Evolutionary conservation across 2,888 invertebrate genomes (phyloP).

Genomic region (Fragum sueziense): DNA sequence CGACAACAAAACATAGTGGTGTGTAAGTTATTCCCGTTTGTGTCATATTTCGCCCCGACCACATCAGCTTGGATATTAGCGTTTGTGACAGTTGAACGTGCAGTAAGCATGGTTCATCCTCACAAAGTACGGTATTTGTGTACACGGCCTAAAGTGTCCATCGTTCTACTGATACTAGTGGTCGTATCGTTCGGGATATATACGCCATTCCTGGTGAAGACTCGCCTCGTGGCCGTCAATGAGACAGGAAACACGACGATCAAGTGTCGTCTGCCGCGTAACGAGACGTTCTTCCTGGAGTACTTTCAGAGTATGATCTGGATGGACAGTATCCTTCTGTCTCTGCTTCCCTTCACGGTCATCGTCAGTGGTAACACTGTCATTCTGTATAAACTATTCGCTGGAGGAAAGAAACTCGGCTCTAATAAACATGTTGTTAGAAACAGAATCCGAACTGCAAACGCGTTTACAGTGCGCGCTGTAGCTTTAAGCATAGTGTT

Average conservation of each 20-base stretch:
- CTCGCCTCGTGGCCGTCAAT: not conserved
- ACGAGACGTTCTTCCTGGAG: constrained; percentile 23
- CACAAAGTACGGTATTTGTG: constrained; percentile 46
- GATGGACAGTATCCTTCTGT: constrained; percentile 43
- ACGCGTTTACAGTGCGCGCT: constrained; percentile 53
- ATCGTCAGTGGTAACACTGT: constrained; percentile 44
- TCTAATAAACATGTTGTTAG: constrained; percentile 22
- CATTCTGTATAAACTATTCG: constrained; percentile 45
- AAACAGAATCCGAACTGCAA: constrained; percentile 36
- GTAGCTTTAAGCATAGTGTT: constrained; percentile 51
- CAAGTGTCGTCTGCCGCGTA: constrained; percentile 15
- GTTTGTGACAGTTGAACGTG: constrained; percentile 46
- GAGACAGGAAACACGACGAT: not conserved
- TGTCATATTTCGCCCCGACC: constrained; percentile 46
- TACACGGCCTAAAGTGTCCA: constrained; percentile 40
- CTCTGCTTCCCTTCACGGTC: constrained; percentile 44
- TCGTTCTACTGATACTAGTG: constrained; percentile 22
- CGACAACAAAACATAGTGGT: constrained; percentile 24
- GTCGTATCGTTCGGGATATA: constrained; percentile 31
- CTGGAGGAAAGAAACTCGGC: constrained; percentile 21
- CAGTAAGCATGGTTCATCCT: constrained; percentile 49
- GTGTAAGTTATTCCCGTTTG: constrained; percentile 49
- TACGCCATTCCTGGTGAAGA: constrained; percentile 34
- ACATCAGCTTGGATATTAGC: constrained; percentile 50
- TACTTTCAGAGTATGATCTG: constrained; percentile 46